phyloP scores from a whole-genome alignment of 2,113 vertebrate species.

The Clinocottus analis region DNA sequence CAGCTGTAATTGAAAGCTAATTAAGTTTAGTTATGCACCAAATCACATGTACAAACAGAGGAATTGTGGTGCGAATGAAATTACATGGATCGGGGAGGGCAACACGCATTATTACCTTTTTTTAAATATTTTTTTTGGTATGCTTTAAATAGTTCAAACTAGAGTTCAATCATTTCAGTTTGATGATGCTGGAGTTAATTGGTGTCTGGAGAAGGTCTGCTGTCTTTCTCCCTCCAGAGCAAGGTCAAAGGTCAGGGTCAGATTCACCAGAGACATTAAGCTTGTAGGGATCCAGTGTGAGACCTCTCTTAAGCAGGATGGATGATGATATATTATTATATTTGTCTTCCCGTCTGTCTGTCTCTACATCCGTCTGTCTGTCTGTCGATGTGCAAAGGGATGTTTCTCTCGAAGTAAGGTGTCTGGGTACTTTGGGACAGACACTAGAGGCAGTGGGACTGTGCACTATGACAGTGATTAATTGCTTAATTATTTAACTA shows the following conservation, averaged over 20 bases:
- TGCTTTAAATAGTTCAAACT: not conserved
- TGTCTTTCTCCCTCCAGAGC: slow-evolving; percentile 22
- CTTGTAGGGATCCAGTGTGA: not conserved
- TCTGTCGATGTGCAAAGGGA: not conserved
- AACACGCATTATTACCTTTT: not conserved
- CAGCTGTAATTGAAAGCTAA: slow-evolving; percentile 29
- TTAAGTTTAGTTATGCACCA: slow-evolving; percentile 11
- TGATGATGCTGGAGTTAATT: slow-evolving; percentile 20
- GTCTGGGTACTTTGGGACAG: not conserved
- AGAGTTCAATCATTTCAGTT: not conserved
- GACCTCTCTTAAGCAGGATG: not conserved
- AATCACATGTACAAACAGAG: not conserved
- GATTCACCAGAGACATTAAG: slow-evolving; percentile 28
- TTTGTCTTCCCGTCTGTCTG: too few relatives aligned
- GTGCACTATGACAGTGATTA: slow-evolving; percentile 58
- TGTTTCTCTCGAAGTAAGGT: not conserved
- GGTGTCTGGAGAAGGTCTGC: slow-evolving; percentile 24
- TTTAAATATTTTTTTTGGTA: not conserved
- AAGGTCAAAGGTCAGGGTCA: slow-evolving; percentile 62
- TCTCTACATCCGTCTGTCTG: not conserved
- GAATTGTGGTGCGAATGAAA: not conserved
- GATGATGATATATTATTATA: not conserved
- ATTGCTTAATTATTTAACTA: slow-evolving; percentile 65
- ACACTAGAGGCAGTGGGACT: not conserved
- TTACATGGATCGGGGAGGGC: not conserved